Evolutionary conservation across 2,113 vertebrate species (phyloP), one percentile per base, ranked within the genome.

Genomic region (Neofelis nebulosa): DNA sequence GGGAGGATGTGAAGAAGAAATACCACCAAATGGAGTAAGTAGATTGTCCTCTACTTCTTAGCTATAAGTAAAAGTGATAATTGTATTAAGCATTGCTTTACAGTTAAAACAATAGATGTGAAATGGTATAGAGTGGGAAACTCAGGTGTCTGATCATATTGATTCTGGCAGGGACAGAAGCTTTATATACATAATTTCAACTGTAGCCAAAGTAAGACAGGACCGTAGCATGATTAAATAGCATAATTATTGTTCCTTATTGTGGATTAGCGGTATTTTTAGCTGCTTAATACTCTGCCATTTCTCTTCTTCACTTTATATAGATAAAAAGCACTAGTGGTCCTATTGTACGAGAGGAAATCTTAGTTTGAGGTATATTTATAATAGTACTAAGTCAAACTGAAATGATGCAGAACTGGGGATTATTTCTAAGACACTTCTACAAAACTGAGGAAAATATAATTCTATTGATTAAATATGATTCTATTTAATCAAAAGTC

Each of bases 301-400:
- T 82, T 89, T 87, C 41, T 50, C 18, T 45, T 73, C n/a, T 79
- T 82, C n/a, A 82, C 33, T 88, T 79, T 36, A 63, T 38, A 14
- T n/a, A 73, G 27, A 91, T 90, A 21, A 81, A 95, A 68, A 81
- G 31, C 57, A 82, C n/a, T 38, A 92, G 7, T 36, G 82, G 18
- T 83, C 3, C 31, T 78, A 5, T 31, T 95, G 3, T 50, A 55
- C 36, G 33, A 29, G 14, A 81, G 38, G 81, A 74, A 78, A 78
- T 38, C 15, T 95, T 97, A 92, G 65, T 81, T 86, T 14, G 48
- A 93, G 7, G 6, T 71, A 4, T 91, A 52, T 94, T 97, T 66
- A 90, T 94, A 95, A 73, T n/a, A 71, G 52, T 25, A 18, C 61
- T n/a, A 55, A 83, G 55, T 86, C 36, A 96, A 80, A 80, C 79